A percentile compares a stretch with the other conserved stretches of the same genome.
Evolutionary conservation across 1,140 invertebrate genomes (phyloP).

Genomic region (Dendroctonus ponderosae): DNA sequence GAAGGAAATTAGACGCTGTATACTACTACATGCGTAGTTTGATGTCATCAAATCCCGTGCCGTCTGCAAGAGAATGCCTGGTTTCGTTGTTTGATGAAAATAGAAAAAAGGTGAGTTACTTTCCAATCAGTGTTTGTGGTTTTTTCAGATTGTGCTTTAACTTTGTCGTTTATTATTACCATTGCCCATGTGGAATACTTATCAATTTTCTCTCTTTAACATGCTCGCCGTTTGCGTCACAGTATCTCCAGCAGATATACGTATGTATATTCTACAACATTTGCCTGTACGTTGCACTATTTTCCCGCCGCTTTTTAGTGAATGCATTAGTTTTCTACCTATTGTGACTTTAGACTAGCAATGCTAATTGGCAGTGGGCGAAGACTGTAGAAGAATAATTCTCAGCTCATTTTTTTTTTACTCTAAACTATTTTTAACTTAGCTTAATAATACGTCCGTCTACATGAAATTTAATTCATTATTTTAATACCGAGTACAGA

Average conservation of each 20-base stretch:
- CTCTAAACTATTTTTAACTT: no score
- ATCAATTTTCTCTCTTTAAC: slow-evolving; percentile 30
- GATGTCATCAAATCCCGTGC: slow-evolving; percentile 89
- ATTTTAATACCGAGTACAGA: no score
- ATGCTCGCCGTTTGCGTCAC: slow-evolving; percentile 39
- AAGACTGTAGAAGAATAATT: no score
- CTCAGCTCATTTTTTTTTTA: no score
- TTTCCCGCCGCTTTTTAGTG: background rate
- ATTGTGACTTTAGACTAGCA: no score
- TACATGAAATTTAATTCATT: no score
- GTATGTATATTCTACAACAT: slow-evolving; percentile 56
- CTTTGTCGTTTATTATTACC: no score
- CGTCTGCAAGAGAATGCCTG: slow-evolving; percentile 84
- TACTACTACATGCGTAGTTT: slow-evolving; percentile 95
- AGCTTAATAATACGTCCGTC: no score
- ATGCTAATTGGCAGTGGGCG: no score
- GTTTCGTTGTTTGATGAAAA: slow-evolving; percentile 90
- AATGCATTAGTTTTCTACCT: no score
- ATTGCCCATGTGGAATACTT: background rate
- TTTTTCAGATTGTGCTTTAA: background rate
- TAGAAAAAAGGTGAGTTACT: slow-evolving; percentile 76
- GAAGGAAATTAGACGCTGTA: slow-evolving; percentile 91
- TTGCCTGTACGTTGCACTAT: slow-evolving; percentile 10
- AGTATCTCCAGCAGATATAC: slow-evolving; percentile 61
- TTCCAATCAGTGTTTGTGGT: background rate